A percentile compares a stretch with the other conserved stretches of the same genome.
Conservation (phyloP, 2,888 invertebrate species). For the Dioctria rufipes region DNA sequence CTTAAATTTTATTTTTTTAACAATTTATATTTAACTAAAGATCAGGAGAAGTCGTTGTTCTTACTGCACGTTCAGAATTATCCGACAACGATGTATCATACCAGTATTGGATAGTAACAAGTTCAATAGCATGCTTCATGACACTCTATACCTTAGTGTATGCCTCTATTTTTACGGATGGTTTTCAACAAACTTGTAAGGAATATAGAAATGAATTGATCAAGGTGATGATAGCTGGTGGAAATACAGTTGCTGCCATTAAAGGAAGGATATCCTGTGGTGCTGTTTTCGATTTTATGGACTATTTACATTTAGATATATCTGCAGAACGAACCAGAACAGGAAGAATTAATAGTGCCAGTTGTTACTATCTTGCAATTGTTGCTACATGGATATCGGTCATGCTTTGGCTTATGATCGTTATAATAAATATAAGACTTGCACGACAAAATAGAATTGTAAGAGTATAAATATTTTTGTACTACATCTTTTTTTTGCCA, state of each 20-base stretch:
- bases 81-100: conserved; percentile 76
- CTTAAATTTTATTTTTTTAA: background rate
- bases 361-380: conserved; percentile 79
- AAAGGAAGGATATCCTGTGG: conserved; percentile 78
- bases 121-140: conserved; percentile 76
- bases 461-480: conserved; percentile 63
- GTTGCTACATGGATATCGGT: conserved; percentile 77
- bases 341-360: conserved; percentile 81
- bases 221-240: conserved; percentile 71
- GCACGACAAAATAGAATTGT: conserved; percentile 68
- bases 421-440: conserved; percentile 74
- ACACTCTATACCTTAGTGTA: conserved; percentile 79
- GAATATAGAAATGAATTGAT: conserved; percentile 81
- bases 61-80: conserved; percentile 76
- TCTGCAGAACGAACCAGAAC: conserved; percentile 77
- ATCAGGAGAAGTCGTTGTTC: conserved; percentile 79
- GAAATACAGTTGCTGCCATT: conserved; percentile 69
- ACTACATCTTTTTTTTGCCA: background rate
- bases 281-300: conserved; percentile 87
- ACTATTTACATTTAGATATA: conserved; percentile 81
- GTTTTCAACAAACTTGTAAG: conserved; percentile 82
- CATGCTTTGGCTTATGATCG: conserved; percentile 74
- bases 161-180: conserved; percentile 80
- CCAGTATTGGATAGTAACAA: conserved; percentile 80
- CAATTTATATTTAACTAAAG: conserved; percentile 70